phyloP scores from a whole-genome alignment of 2,113 vertebrate species.

The Entomyzon cyanotis region DNA sequence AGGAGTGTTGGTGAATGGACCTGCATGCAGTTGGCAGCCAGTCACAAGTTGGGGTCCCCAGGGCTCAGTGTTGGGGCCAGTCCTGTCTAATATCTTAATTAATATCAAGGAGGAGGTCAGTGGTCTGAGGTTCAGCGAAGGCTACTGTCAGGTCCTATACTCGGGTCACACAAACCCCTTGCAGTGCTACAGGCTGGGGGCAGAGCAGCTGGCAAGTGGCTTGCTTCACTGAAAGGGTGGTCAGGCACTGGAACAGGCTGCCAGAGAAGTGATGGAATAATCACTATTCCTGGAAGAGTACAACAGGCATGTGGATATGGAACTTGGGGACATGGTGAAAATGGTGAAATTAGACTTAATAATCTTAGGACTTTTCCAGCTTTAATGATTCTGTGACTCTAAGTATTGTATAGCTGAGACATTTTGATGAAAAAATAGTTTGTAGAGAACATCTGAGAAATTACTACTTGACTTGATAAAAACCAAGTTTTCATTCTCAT shows the following conservation, averaged over 20 bases:
- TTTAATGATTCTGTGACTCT: background rate
- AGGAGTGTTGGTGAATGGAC: background rate
- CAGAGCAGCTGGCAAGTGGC: background rate
- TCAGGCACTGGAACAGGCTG: background rate
- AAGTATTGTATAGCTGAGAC: background rate
- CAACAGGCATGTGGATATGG: background rate
- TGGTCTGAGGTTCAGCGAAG: background rate
- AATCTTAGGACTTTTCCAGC: background rate
- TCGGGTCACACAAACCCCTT: background rate
- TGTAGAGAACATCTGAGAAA: background rate
- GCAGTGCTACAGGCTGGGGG: background rate
- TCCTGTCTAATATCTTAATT: background rate
- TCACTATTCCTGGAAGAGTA: background rate
- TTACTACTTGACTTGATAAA: background rate
- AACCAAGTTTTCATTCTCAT: background rate
- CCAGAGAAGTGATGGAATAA: background rate
- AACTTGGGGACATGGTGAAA: background rate
- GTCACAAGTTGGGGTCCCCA: background rate
- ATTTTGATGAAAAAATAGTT: background rate
- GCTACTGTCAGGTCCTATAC: rapidly evolving
- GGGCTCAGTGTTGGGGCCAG: background rate
- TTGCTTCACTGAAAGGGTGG: background rate
- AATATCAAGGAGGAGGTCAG: background rate
- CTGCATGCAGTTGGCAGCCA: background rate
- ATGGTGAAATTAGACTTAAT: rapidly evolving